Evolutionary conservation across 2,113 vertebrate genomes (phyloP), one percentile per base, ranked within the genome.

Genomic region (Pygathrix nemaeus): DNA sequence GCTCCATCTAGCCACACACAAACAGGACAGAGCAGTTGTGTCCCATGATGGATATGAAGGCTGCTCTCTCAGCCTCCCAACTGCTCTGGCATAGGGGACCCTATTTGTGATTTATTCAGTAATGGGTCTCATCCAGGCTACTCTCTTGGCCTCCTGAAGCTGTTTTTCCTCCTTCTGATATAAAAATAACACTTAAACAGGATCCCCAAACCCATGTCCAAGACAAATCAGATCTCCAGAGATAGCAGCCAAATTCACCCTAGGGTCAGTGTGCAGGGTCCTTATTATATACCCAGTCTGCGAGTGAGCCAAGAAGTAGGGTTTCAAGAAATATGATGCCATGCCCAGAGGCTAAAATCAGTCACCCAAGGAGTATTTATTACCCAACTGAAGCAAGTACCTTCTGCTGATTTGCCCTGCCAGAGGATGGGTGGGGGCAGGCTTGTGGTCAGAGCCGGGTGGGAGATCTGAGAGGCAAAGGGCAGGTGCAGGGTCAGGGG

Each of bases 281-380:
- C 94, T 88, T 84, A 97, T 93, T 92, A 73, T 57, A 80, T n/a
- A 78, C 40, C 75, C 80, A 84, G 75, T 95, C 59, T 86, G 59
- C 13, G 61, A 86, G 55, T 1, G 1, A 90, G 90, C 87, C 64
- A 87, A 87, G 80, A 97, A 89, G 94, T 18, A 87, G 80, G 50
- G 79, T 95, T 96, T 92, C 95, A 92, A 43, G 96, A 96, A 96
- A 98, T 80, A 66, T n/a, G 81, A 98, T 14, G 72, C 80, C 55
- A 21, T 64, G 52, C 52, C 80, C 83, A 96, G 94, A 95, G 70
- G 90, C 57, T 72, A 84, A 96, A 98, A 79, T 40, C 93, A 92
- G 96, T 59, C 92, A 96, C 68, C 86, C 70, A 70, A 45, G 43
- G 50, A 94, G 95, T 84, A 45, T 93, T 86, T 79, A 72, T 95